Base-by-base conservation (phyloP, 2,797 vertebrate species). In the Gymnodraco acuticeps region DNA sequence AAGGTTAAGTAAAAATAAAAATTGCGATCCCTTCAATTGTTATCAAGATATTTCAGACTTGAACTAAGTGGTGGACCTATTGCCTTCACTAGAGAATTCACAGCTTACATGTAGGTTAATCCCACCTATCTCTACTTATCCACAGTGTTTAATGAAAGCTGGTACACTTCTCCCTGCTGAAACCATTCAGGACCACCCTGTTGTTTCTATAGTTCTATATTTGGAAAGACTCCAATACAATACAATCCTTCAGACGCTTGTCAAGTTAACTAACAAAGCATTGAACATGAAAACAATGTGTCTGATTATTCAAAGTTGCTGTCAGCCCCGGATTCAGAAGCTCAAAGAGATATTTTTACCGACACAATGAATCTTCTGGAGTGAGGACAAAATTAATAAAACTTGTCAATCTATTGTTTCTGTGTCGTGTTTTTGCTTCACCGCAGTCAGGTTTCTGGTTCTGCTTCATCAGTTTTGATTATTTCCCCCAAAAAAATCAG, bases 241-340 rank as follows among this genome's bases (percentile, higher is more conserved):
- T 53, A 8, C n/a, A 61, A 47, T 6, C 66, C 54, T 54, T 54
- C n/a, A 63, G 65, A 67, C 23, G 48, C 69, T 43, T 68, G 54
- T 50, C 71, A 45, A 61, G 58, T 68, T 71, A 51, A 50, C 55
- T 23, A 50, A 59, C 42, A 70, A 58, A 6, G 56, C 41, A 50
- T 64, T 23, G 23, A 45, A 60, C 45, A 59, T 15, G 23, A 19
- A 70, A 62, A 72, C 64, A 74, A 46, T 51, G 51, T 51, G 33
- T 55, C 63, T 50, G 68, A 51, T 70, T 61, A 60, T n/a, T 60
- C 38, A 79, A 60, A 51, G 59, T n/a, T 33, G 51, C 67, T 73
- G 81, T 84, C 83, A 77, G 73, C 55, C 59, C n/a, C 64, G 23
- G n/a, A 58, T 73, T 70, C 70, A 65, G 31, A 47, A 73, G 31